Evolutionary conservation across 2,888 invertebrate species (phyloP), one percentile per base, ranked within the genome.

Genomic region (Calameuta idolon): DNA sequence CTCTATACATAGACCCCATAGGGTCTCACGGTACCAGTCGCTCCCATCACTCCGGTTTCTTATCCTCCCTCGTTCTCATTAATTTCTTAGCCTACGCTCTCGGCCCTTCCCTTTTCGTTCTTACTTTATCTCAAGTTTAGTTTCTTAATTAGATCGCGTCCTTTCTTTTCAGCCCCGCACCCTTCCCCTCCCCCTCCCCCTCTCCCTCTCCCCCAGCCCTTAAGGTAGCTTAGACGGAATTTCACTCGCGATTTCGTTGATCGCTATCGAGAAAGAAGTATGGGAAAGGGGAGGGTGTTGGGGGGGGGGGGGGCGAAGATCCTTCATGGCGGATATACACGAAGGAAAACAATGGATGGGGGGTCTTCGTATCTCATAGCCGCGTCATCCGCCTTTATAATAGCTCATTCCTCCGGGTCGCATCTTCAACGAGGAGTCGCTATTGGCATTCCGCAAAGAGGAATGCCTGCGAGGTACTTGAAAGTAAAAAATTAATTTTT

Each of bases 91-190:
- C 69, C 69, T 15, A 12, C 30, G 31, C 30, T 33, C 30, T 69
- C 69, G 30, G 12, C 15, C 23, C 69, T 69, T 76, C 69, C 69
- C 69, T 69, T 69, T 69, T 76, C 69, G 9, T 69, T 69, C 69
- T 31, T 34, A 55, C 55, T n/a, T n/a, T 12, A 69, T 34, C 30
- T 30, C 69, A 33, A 69, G 33, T 76, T 76, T 69, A 33, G 33
- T 76, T 76, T 69, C 69, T 33, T 30, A 76, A 69, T 69, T 69
- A 69, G 69, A 69, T 69, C 69, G 69, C 69, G 15, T 69, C 69
- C 69, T 69, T 33, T 33, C 40, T 40, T 40, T 40, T 5, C 15
- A 5, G 0, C 40, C 40, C 40, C 34, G 9, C 34, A 9, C 34
- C 3, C 3, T 3, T 34, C 34, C 4, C 37, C 12, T 23, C 1